phyloP scores from a whole-genome alignment of 2,888 invertebrate species.

The Mylabris sibirica region DNA sequence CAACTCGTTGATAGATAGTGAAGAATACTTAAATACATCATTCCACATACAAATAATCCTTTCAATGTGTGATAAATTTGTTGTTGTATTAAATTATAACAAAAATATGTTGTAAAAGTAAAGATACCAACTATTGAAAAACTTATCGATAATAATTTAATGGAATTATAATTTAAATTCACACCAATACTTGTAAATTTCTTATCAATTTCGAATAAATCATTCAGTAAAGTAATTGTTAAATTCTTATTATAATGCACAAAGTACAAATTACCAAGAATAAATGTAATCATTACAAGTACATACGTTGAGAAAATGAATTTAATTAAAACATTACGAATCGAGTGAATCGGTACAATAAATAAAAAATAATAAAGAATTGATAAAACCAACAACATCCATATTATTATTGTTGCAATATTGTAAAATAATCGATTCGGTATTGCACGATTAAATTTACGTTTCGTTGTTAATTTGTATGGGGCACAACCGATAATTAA shows the following conservation, averaged over 20 bases:
- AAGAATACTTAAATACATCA: conserved; percentile 20
- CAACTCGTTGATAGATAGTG: conserved; percentile 21
- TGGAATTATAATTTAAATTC: conserved; percentile 17
- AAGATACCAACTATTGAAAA: neutral
- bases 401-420: conserved; percentile 5
- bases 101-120: conserved; percentile 15
- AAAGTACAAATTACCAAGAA: conserved; percentile 17
- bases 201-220: conserved; percentile 16
- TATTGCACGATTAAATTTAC: neutral
- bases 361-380: conserved; percentile 6
- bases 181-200: conserved; percentile 12
- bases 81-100: conserved; percentile 18
- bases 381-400: neutral
- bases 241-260: conserved; percentile 9
- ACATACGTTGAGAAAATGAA: conserved; percentile 21
- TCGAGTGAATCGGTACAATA: neutral
- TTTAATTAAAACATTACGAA: conserved; percentile 17
- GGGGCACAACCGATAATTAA: conserved; percentile 21
- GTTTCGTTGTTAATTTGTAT: conserved; percentile 14
- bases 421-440: conserved; percentile 13
- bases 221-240: neutral
- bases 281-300: conserved; percentile 13
- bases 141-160: conserved; percentile 14
- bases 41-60: conserved; percentile 10
- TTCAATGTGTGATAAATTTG: neutral